phyloP scores from a whole-genome alignment of 2,888 invertebrate genomes.

The Heliconius charithonia region DNA sequence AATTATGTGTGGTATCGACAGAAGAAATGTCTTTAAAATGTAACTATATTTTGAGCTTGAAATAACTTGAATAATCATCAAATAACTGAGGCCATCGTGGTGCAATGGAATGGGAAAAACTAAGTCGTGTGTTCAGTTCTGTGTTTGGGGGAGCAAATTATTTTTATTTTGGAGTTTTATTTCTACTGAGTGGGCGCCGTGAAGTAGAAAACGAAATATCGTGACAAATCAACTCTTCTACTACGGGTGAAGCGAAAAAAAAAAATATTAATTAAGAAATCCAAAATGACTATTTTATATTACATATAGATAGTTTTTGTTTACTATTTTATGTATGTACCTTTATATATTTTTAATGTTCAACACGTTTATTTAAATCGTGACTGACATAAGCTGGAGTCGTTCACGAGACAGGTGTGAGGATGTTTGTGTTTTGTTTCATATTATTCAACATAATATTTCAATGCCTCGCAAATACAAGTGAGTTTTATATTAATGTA shows the following conservation, averaged over 20 bases:
- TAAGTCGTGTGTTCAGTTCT: no score
- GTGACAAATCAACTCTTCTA: no score
- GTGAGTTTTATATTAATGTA: not conserved
- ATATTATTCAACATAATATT: slow-evolving; percentile 23
- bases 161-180: no score
- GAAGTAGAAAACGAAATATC: no score
- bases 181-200: no score
- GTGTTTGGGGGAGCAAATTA: no score
- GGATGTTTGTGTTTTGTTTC: slow-evolving; percentile 45
- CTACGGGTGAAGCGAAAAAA: not conserved
- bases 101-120: no score
- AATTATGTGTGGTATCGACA: not conserved
- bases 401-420: slow-evolving; percentile 6
- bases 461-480: not conserved
- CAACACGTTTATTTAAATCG: slow-evolving; percentile 2
- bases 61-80: no score
- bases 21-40: no score
- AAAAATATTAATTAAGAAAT: not conserved
- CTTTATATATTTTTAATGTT: not conserved
- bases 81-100: no score
- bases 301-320: not conserved
- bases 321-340: not conserved
- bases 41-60: no score
- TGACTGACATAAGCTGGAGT: slow-evolving; percentile 17
- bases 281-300: not conserved